A percentile compares a stretch with the other conserved stretches of the same genome.
Evolutionary conservation across 2,113 vertebrate genomes (phyloP).

Genomic region (Merops nubicus): DNA sequence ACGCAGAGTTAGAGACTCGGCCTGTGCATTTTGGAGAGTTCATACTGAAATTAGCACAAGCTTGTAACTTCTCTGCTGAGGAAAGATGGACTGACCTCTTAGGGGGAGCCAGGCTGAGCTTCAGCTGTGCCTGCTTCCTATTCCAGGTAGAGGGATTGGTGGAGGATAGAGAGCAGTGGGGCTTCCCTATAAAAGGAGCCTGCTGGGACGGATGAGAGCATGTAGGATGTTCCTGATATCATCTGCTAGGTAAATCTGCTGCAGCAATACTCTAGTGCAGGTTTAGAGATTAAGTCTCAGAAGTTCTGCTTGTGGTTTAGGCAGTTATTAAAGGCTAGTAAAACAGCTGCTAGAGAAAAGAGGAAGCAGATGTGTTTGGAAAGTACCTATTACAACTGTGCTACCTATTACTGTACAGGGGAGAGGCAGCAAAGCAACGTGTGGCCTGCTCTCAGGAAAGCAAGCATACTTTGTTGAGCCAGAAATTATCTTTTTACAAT

Average conservation of each 20-base stretch:
- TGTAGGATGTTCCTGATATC: not conserved
- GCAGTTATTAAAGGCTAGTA: not conserved
- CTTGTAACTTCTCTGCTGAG: not conserved
- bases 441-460: not conserved
- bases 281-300: not conserved
- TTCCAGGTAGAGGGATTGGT: not conserved
- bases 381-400: not conserved
- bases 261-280: not conserved
- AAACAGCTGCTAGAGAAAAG: not conserved
- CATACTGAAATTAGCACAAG: not conserved
- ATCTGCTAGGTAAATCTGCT: not conserved
- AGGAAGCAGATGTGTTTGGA: not conserved
- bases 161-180: not conserved
- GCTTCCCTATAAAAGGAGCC: not conserved
- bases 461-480: not conserved
- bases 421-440: not conserved
- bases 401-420: not conserved
- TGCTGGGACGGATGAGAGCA: accelerated
- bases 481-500: not conserved
- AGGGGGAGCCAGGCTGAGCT: not conserved
- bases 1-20: not conserved
- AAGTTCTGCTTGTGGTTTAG: not conserved
- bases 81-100: not conserved
- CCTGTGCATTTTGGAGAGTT: not conserved
- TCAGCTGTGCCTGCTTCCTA: not conserved